Evolutionary conservation across 64 coral and sea anemone species (phyloP).

Genomic region (Montipora sp.): DNA sequence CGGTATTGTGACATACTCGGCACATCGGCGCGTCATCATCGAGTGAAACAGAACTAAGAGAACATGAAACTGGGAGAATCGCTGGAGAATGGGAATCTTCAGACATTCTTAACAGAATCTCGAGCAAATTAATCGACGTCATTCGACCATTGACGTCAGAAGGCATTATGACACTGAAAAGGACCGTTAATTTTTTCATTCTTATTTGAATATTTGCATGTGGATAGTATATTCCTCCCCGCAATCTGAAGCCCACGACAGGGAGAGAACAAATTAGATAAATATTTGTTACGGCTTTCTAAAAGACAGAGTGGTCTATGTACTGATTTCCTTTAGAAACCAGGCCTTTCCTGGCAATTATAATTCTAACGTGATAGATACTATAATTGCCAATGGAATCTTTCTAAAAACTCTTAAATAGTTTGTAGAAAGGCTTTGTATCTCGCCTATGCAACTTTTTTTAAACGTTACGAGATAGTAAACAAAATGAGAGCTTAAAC

Average conservation of each 20-base stretch:
- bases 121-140: background rate
- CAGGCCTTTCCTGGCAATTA: no score
- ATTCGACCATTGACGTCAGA: background rate
- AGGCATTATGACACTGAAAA: background rate
- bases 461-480: no score
- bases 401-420: background rate
- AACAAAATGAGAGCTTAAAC: no score
- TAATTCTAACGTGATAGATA: background rate
- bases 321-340: no score
- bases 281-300: no score
- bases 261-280: no score
- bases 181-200: background rate
- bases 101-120: background rate
- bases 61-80: background rate
- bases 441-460: no score
- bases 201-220: no score
- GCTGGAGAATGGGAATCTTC: background rate
- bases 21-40: slow-evolving; percentile 28
- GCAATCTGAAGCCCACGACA: no score
- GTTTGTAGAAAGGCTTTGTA: no score
- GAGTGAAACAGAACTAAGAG: background rate
- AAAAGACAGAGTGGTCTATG: no score
- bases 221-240: no score
- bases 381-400: background rate
- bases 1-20: slow-evolving; percentile 7